Evolutionary conservation across 2,888 invertebrate species (phyloP), one percentile per base, ranked within the genome.

Genomic region (Heteromyza rotundicornis): DNA sequence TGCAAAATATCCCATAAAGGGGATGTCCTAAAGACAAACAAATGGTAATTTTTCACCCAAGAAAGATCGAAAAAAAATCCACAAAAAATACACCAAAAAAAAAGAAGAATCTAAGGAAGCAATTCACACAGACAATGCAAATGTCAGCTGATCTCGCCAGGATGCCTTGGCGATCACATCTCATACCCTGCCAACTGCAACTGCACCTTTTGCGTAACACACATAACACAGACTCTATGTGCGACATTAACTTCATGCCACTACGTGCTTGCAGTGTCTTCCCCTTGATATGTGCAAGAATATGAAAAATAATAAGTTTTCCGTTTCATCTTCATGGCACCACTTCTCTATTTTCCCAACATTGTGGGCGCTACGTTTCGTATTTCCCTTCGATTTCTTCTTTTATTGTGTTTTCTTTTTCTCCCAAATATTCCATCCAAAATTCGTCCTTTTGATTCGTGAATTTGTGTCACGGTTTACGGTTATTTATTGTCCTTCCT

Each of bases 401-500:
- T 19, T 47, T 47, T 19, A 20, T 47, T 47, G 47, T 47, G 2
- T 47, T n/a, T 2, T 40, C 40, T 7, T n/a, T n/a, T 40, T n/a
- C 3, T n/a, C 40, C n/a, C n/a, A n/a, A n/a, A n/a, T n/a, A n/a
- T n/a, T n/a, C n/a, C n/a, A n/a, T n/a, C n/a, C n/a, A n/a, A n/a
- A n/a, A n/a, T 40, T 40, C n/a, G 16, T 3, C 40, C 5, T 40
- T n/a, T n/a, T 40, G 10, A 40, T 40, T n/a, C 5, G 7, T 2
- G 54, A 54, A 27, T 59, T 61, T 53, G 57, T 64, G 65, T 64
- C 66, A 67, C 65, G 64, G 57, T 65, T 64, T 65, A 70, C 68
- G 60, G 69, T 70, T 69, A 70, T 70, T 69, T 68, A 65, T 67
- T 56, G 59, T 49, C 24, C 27, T 54, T 2, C 17, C 60, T 68